Evolutionary conservation across 1,140 invertebrate genomes (phyloP).

Genomic region (Prorops nasuta): DNA sequence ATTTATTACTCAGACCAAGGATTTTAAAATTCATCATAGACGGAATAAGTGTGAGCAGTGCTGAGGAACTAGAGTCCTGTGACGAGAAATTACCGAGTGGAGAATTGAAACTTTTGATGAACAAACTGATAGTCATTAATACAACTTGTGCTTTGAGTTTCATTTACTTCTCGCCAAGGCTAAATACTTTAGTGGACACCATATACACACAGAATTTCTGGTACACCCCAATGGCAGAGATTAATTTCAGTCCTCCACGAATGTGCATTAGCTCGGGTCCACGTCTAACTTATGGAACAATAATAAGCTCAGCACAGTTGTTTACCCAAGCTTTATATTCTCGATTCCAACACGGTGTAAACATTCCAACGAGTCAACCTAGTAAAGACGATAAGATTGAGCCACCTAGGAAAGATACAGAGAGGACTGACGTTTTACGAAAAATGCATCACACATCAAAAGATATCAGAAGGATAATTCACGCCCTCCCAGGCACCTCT

Average conservation of each 20-base stretch:
- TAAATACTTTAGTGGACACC: constrained; percentile 50
- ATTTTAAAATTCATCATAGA: constrained; percentile 56
- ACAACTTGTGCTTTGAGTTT: constrained; percentile 50
- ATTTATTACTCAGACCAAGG: constrained; percentile 46
- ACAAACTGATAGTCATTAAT: constrained; percentile 52
- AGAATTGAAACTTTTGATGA: constrained; percentile 46
- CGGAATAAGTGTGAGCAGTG: constrained; percentile 51
- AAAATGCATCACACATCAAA: constrained; percentile 42
- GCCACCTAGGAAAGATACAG: too few relatives aligned
- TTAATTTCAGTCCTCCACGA: constrained; percentile 53
- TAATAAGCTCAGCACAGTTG: constrained; percentile 53
- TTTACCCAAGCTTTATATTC: constrained; percentile 52
- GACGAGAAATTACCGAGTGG: constrained; percentile 48
- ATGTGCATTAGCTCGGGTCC: constrained; percentile 52
- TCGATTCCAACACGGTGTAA: constrained; percentile 9
- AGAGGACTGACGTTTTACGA: constrained; percentile 43
- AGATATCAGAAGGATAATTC: constrained; percentile 44
- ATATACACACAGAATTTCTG: constrained; percentile 52
- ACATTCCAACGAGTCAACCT: not conserved
- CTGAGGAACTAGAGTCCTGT: constrained; percentile 50
- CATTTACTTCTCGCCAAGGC: constrained; percentile 46
- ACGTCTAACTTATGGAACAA: constrained; percentile 50
- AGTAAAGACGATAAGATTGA: constrained; percentile 40
- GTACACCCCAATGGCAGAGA: constrained; percentile 53
- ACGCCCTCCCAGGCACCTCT: constrained; percentile 22